Evolutionary conservation across 2,113 vertebrate genomes (phyloP).

Genomic region (Neogobius melanostomus): DNA sequence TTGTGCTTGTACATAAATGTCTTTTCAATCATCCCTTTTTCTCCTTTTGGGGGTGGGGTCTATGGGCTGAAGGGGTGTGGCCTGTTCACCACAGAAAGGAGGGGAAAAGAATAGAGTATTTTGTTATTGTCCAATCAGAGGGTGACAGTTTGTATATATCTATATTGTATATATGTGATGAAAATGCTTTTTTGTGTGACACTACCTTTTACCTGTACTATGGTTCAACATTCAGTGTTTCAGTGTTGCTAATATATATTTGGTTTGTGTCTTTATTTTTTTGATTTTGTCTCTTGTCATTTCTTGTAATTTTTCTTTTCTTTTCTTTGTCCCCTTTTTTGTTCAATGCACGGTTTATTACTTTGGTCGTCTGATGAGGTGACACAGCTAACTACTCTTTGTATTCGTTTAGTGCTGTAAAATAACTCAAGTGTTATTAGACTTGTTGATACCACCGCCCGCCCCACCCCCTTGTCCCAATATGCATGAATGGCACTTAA

Average conservation of each 20-base stretch:
- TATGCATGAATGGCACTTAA: constrained; percentile 98
- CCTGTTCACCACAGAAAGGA: constrained; percentile 71
- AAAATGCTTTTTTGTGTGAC: constrained; percentile 90
- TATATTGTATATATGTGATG: constrained; percentile 97
- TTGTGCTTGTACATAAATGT: constrained; percentile 92
- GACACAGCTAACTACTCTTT: constrained; percentile 84
- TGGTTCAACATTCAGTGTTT: constrained; percentile 94
- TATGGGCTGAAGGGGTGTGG: constrained; percentile 69
- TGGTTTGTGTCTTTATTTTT: constrained; percentile 72
- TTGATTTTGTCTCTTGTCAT: constrained; percentile 78
- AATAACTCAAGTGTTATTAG: constrained; percentile 93
- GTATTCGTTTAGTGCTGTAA: constrained; percentile 95
- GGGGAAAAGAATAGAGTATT: constrained; percentile 87
- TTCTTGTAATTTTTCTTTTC: constrained; percentile 65
- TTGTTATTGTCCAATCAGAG: constrained; percentile 93
- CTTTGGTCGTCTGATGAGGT: constrained; percentile 86
- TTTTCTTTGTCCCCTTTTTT: constrained; percentile 67
- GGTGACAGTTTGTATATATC: constrained; percentile 92
- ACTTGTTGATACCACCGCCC: constrained; percentile 86
- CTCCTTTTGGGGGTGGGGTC: constrained; percentile 76
- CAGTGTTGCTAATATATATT: constrained; percentile 90
- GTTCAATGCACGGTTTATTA: constrained; percentile 96
- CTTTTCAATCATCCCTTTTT: constrained; percentile 84
- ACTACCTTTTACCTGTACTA: constrained; percentile 89
- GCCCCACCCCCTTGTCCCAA: constrained; percentile 73